phyloP scores from a whole-genome alignment of 2,797 vertebrate genomes.

The Bucorvus abyssinicus region DNA sequence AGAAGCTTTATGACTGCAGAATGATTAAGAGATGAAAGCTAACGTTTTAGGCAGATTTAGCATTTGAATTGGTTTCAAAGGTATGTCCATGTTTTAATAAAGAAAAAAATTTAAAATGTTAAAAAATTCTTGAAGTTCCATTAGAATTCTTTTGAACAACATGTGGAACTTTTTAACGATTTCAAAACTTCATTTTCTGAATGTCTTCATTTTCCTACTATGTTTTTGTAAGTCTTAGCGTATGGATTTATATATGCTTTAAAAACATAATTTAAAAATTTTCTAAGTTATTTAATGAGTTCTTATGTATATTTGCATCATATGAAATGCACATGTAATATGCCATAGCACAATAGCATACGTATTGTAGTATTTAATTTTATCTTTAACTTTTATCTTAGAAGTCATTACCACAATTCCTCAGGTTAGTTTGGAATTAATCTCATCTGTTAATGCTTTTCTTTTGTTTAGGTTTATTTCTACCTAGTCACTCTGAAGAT shows the following conservation, averaged over 20 bases:
- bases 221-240: neutral
- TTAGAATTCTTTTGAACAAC: neutral
- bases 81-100: neutral
- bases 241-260: neutral
- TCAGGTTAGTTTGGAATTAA: neutral
- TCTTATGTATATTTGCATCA: neutral
- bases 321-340: neutral
- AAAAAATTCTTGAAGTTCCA: neutral
- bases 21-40: neutral
- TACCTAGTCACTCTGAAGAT: neutral
- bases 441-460: neutral
- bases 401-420: neutral
- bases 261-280: neutral
- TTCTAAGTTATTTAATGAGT: neutral
- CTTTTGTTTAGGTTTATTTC: neutral
- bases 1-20: neutral
- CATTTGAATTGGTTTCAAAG: neutral
- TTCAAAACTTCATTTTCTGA: neutral
- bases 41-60: neutral
- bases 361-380: neutral
- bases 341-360: neutral
- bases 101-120: neutral
- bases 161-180: neutral
- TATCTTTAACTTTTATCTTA: neutral
- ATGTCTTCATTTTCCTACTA: neutral